Percentiles rank a stretch among this genome's conserved stretches.
These are phyloP conservation scores for Simalia tracyae DNA, from an alignment of 2,797 vertebrate species.

Conservation along the genomic window DNA sequence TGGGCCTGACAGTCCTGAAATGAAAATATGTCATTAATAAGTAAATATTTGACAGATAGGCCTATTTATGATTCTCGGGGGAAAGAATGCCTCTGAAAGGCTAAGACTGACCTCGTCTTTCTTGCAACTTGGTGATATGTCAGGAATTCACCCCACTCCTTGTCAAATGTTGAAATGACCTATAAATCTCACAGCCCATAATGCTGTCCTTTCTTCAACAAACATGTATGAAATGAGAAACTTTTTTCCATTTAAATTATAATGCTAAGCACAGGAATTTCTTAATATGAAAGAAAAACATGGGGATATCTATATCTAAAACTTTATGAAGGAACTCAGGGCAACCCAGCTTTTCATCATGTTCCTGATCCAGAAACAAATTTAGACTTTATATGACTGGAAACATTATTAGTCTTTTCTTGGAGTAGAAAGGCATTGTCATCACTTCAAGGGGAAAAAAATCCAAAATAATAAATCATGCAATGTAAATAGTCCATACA, in stretches of 20 bases:
- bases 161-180: constrained; percentile 28
- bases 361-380: background rate
- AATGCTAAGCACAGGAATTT: background rate
- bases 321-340: background rate
- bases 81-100: constrained; percentile 41
- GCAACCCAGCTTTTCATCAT: background rate
- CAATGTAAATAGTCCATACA: background rate
- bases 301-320: background rate
- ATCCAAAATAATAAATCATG: background rate
- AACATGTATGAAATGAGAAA: constrained; percentile 1
- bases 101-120: constrained; percentile 50
- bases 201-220: background rate
- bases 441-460: background rate
- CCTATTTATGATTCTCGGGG: constrained; percentile 27
- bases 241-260: background rate
- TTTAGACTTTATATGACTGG: background rate
- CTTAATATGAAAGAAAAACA: background rate
- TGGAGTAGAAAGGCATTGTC: background rate
- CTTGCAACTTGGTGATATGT: constrained; percentile 13
- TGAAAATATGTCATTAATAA: constrained; percentile 54
- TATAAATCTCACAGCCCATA: constrained; percentile 28
- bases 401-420: background rate
- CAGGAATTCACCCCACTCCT: constrained; percentile 38
- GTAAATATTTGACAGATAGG: constrained; percentile 41
- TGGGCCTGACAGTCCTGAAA: constrained; percentile 43